phyloP scores from a whole-genome alignment of 2,888 invertebrate genomes.

The Ligdia adustata region DNA sequence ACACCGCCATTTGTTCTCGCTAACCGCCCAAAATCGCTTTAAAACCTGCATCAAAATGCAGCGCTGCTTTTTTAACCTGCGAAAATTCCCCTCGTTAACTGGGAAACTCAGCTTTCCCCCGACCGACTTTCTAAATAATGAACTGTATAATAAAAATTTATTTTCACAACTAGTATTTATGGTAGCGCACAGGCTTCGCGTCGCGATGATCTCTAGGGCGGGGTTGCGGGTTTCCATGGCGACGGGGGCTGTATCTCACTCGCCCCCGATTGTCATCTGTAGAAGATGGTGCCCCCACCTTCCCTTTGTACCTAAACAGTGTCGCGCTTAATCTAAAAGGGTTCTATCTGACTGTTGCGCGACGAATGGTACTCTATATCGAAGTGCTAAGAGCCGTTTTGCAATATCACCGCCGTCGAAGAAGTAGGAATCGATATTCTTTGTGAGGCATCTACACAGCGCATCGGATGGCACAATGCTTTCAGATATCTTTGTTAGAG shows the following conservation, averaged over 20 bases:
- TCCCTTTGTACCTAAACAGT: constrained; percentile 65
- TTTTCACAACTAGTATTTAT: constrained; percentile 68
- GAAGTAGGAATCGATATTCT: constrained; percentile 58
- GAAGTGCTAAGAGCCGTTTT: constrained; percentile 42
- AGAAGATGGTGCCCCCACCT: constrained; percentile 73
- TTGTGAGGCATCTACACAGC: constrained; percentile 43
- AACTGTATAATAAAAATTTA: constrained; percentile 79
- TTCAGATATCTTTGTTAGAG: constrained; percentile 36
- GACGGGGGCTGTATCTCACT: constrained; percentile 68
- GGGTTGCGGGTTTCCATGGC: constrained; percentile 73
- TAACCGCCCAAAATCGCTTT: constrained; percentile 35
- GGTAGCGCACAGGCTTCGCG: constrained; percentile 54
- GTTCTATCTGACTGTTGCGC: constrained; percentile 55
- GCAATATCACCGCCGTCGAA: constrained; percentile 27
- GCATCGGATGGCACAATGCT: constrained; percentile 43
- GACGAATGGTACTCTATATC: constrained; percentile 50
- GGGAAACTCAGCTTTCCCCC: constrained; percentile 44
- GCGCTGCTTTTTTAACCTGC: constrained; percentile 34
- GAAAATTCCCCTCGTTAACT: constrained; percentile 62
- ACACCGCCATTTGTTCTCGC: constrained; percentile 34
- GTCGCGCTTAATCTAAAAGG: constrained; percentile 73
- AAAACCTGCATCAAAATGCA: constrained; percentile 47
- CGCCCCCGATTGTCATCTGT: constrained; percentile 79
- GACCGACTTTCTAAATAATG: constrained; percentile 72
- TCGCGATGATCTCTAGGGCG: constrained; percentile 73